Evolutionary conservation across 2,797 vertebrate genomes (phyloP), one percentile per base, ranked within the genome.

Genomic region (Numenius phaeopus): DNA sequence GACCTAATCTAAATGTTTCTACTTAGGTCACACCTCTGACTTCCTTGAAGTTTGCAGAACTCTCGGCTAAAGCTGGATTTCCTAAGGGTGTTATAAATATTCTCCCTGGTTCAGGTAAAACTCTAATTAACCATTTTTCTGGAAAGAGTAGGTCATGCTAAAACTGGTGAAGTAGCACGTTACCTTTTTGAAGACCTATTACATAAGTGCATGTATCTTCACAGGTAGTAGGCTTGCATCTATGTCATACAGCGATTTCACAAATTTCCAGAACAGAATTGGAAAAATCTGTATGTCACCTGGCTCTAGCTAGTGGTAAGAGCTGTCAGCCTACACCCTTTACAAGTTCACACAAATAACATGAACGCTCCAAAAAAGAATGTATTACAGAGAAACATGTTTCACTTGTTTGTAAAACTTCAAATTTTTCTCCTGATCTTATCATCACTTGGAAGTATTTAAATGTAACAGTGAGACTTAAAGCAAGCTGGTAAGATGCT

Each of bases 1-100:
- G 29, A 70, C 32, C 14, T 94, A 75, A 94, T 71, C 32, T 65
- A 39, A 59, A 83, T 66, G 19, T 93, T 91, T 95, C 75, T 79
- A 34, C n/a, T 72, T 97, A 99, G 99, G 99, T 99, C 78, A 99
- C 99, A 8, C 99, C 99, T 32, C 87, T 99, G 97, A 99, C 99
- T 2, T 99, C 99, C 5, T 96, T 99, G 97, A 99, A 99, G 98
- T 99, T 99, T 95, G 99, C 99, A 12, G 99, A 99, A 96, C 98
- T 99, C 75, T 98, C 99, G 0, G 98, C 98, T 26, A 99, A 98
- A 98, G 99, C 99, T 26, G 99, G 99, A 57, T 98, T 99, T 94
- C 99, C 99, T 3, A 99, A 99, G 94, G 99, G 99, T 0, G 99
- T 99, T 54, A 98, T 99, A 97, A 99, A 99, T 97, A 99, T 99